Evolutionary conservation across 2,797 vertebrate genomes (phyloP).

Genomic region (Leuciscus waleckii): DNA sequence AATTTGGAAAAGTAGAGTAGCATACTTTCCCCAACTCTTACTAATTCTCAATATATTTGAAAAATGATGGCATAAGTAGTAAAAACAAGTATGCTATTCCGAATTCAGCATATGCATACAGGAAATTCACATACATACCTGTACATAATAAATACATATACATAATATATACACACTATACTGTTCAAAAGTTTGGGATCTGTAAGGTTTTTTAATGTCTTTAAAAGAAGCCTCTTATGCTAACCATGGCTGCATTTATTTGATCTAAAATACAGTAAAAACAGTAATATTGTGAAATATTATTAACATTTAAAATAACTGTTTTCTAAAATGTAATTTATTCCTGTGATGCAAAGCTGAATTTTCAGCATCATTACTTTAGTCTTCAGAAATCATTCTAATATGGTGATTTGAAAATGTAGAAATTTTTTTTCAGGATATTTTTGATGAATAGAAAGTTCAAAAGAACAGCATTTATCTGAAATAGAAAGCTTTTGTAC

Average conservation of each 20-base stretch:
- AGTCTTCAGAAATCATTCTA: not conserved
- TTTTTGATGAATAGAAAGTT: not conserved
- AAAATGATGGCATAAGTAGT: not conserved
- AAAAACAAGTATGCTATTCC: not conserved
- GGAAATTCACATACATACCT: not conserved
- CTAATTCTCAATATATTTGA: not conserved
- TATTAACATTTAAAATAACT: too few relatives aligned
- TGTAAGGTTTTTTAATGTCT: too few relatives aligned
- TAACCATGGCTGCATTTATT: not conserved
- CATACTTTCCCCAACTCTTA: not conserved
- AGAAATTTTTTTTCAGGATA: not conserved
- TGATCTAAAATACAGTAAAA: not conserved
- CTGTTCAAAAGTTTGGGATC: too few relatives aligned
- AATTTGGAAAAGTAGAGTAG: not conserved
- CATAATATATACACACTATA: too few relatives aligned
- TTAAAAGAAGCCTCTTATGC: too few relatives aligned
- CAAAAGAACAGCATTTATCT: not conserved
- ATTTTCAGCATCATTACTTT: too few relatives aligned
- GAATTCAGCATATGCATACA: not conserved
- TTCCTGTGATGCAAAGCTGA: too few relatives aligned
- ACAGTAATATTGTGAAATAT: not conserved
- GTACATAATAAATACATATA: too few relatives aligned
- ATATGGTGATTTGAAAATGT: not conserved
- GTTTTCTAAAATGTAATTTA: not conserved
- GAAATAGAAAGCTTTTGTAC: not conserved